These are phyloP conservation scores for Entomobrya multifasciata DNA, from an alignment of 2,888 invertebrate genomes.

Conservation along the genomic window DNA sequence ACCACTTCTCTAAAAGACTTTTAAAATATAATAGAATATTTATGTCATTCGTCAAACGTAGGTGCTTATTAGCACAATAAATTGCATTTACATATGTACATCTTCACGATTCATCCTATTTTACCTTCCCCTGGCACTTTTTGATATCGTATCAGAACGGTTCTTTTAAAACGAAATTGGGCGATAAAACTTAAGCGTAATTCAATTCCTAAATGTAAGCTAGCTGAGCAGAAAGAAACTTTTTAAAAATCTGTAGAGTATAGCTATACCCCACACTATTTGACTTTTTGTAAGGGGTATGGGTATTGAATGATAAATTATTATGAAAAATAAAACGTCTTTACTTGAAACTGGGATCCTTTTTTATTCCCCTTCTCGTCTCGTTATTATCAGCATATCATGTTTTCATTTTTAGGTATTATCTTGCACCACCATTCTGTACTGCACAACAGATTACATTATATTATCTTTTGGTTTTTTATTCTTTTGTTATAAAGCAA, in stretches of 20 bases:
- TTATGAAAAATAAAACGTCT: constrained; percentile 67
- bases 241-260: too few species aligned
- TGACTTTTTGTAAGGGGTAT: constrained; percentile 13
- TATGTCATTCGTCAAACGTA: too few species aligned
- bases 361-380: constrained; percentile 50
- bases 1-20: constrained; percentile 19
- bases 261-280: constrained; percentile 8
- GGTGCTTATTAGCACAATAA: too few species aligned
- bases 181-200: too few species aligned
- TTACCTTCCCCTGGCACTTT: too few species aligned
- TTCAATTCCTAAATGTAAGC: too few species aligned
- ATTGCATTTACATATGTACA: too few species aligned
- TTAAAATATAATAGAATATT: too few species aligned
- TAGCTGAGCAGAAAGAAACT: too few species aligned
- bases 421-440: constrained; percentile 10
- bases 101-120: too few species aligned
- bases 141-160: too few species aligned
- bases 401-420: constrained; percentile 12
- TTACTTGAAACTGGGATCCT: constrained; percentile 55
- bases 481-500: background rate
- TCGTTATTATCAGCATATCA: constrained; percentile 39
- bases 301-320: constrained; percentile 41
- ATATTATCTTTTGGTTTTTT: background rate
- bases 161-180: too few species aligned
- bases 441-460: background rate